Evolutionary conservation across 2,888 invertebrate genomes (phyloP), one percentile per base, ranked within the genome.

Genomic region (Abrostola tripartita): DNA sequence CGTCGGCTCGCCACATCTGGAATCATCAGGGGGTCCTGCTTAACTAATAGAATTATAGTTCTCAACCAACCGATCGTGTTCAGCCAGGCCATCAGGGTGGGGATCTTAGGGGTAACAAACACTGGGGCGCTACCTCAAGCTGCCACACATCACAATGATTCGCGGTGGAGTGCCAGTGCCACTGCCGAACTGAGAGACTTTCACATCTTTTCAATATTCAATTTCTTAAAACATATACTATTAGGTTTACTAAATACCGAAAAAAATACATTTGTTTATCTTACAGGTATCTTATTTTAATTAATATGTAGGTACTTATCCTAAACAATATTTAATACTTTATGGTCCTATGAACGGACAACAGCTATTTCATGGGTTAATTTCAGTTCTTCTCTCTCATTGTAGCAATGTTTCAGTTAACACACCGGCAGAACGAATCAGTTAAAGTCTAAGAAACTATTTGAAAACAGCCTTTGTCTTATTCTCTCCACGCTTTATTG

Each of bases 1-100:
- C 86, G 83, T 85, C 85, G 82, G 73, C 90, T 86, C 92, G 92
- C 91, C 92, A 88, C 88, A 47, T 86, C 93, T 94, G 92, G 24
- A 92, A 91, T 67, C 62, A 59, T 63, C 37, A 24, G 56, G 47
- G 37, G 52, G 37, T 38, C 44, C 78, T 80, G 65, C 57, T 67
- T 66, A 62, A 66, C 50, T 50, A 50, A 61, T 68, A 60, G 54
- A 38, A 71, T 66, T 50, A 24, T 35, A 49, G 63, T 71, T 68
- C 66, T 55, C 14, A 65, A 63, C 37, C 65, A 65, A 60, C 35
- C 44, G 51, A 44, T 37, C 64, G 6, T 36, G 51, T 54, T 50
- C 68, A 74, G 71, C 79, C 78, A 79, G 79, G 79, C 61, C 71
- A 70, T 65, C 68, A 50, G 65, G 71, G 53, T 54, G 63, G 60